Base-by-base conservation (phyloP, 2,888 invertebrate species). In the Leptopilina myrica region DNA sequence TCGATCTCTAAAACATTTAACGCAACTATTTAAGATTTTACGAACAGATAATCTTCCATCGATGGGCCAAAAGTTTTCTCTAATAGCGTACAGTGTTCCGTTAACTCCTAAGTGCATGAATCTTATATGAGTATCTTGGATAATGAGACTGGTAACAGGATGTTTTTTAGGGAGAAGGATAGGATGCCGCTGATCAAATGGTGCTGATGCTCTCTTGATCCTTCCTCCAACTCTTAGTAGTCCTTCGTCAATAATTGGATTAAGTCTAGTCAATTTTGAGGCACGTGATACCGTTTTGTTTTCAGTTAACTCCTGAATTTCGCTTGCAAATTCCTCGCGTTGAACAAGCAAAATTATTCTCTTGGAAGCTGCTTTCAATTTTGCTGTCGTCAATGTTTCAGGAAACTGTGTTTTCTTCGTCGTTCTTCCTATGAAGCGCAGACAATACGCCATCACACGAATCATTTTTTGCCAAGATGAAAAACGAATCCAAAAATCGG, bases 151-250 rank as follows among this genome's bases (percentile, higher is more conserved):
- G 5, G 67, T 79, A 26, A 76, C 62, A 20, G 62, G 26, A 69
- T 79, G 62, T 14, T 73, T 76, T 40, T 59, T 15, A 2, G 79
- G 69, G 46, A 77, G 49, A 11, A 73, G 62, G 40, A 79, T 77
- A 7, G 73, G 77, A 40, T 79, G 79, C 15, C 64, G 64, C 15
- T 33, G 64, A 64, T 43, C 64, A 33, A 56, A 12, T 56, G 46
- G 26, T 76, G 20, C n/a, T 15, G 26, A 20, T 33, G 8, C 7
- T 56, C 56, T 56, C 56, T 56, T 56, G 12, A 56, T 56, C 14
- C 12, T 56, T 56, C 11, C 56, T 56, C 56, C 12, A n/a, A 56
- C 56, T 56, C 62, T 14, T 7, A 76, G 43, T 20, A 43, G 3
- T 26, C 43, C 43, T 20, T 40, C 15, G 4, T 43, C 46, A 40